phyloP scores from a whole-genome alignment of 1,140 invertebrate genomes.

The Zaprionus taronus region DNA sequence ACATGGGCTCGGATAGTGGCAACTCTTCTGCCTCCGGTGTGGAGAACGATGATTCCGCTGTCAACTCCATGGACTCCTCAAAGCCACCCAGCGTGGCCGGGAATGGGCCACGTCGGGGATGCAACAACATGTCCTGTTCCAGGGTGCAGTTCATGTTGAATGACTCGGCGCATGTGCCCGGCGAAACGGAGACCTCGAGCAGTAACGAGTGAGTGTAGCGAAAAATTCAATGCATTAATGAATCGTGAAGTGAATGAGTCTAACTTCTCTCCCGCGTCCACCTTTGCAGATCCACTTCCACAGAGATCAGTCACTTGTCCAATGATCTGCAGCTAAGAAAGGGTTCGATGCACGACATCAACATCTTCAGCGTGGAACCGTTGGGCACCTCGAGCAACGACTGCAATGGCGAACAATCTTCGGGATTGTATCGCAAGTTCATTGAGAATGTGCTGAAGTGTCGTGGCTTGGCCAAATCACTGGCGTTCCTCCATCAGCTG shows the following conservation, averaged over 20 bases:
- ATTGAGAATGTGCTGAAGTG: slow-evolving; percentile 95
- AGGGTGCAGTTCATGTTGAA: slow-evolving; percentile 80
- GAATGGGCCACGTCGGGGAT: slow-evolving; percentile 42
- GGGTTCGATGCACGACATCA: slow-evolving; percentile 79
- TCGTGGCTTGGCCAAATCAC: slow-evolving; percentile 91
- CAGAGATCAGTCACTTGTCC: slow-evolving; percentile 76
- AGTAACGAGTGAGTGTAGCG: slow-evolving; percentile 72
- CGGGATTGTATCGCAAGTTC: slow-evolving; percentile 87
- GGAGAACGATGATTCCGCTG: slow-evolving; percentile 78
- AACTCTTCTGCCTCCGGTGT: slow-evolving; percentile 75
- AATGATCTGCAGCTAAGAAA: slow-evolving; percentile 67
- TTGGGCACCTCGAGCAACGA: slow-evolving; percentile 67
- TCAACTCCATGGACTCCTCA: slow-evolving; percentile 78
- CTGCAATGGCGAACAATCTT: slow-evolving; percentile 68
- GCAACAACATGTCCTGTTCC: slow-evolving; percentile 53
- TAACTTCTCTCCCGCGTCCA: too few species aligned
- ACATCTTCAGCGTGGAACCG: slow-evolving; percentile 80
- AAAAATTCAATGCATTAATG: background rate
- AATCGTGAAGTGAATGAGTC: background rate
- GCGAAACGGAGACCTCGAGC: slow-evolving; percentile 78
- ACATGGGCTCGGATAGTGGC: slow-evolving; percentile 70
- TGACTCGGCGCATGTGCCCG: slow-evolving; percentile 69
- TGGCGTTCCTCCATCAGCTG: slow-evolving; percentile 90
- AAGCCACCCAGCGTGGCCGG: slow-evolving; percentile 62
- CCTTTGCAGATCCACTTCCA: slow-evolving; percentile 70